Conservation (phyloP, 2,888 invertebrate species). For the Vanessa cardui region DNA sequence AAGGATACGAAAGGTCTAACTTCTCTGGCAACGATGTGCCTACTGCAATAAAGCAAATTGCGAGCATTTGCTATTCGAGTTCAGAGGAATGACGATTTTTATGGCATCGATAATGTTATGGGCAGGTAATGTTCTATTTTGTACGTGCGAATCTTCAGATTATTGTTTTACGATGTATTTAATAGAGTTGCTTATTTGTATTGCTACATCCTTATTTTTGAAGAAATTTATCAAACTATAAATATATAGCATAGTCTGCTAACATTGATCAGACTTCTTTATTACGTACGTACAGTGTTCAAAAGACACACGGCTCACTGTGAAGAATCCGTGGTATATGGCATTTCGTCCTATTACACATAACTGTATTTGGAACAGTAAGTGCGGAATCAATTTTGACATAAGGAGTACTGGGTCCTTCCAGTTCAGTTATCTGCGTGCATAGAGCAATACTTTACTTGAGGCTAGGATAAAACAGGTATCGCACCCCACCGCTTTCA, state of each 20-base stretch:
- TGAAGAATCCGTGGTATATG: no score
- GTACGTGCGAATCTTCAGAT: slow-evolving; percentile 69
- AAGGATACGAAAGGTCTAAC: slow-evolving; percentile 51
- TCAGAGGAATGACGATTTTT: slow-evolving; percentile 73
- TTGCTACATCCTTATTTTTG: slow-evolving; percentile 1
- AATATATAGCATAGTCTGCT: not conserved
- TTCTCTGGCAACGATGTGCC: slow-evolving; percentile 58
- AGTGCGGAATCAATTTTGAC: no score
- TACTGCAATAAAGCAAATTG: slow-evolving; percentile 80
- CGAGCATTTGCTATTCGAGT: slow-evolving; percentile 78
- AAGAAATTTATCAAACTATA: not conserved
- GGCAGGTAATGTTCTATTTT: slow-evolving; percentile 77
- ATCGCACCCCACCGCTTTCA: no score
- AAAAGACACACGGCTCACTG: no score
- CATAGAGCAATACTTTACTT: no score
- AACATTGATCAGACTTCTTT: no score
- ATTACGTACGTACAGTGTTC: no score
- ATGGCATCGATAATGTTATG: slow-evolving; percentile 79
- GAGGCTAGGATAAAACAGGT: no score
- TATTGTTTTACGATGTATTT: slow-evolving; percentile 67
- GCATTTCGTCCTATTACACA: no score
- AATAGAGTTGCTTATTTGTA: slow-evolving; percentile 7
- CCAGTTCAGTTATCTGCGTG: no score
- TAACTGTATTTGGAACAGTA: no score
- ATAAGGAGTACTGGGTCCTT: no score